Conservation (phyloP, 1,140 invertebrate species). For the Cotesia chilonis region DNA sequence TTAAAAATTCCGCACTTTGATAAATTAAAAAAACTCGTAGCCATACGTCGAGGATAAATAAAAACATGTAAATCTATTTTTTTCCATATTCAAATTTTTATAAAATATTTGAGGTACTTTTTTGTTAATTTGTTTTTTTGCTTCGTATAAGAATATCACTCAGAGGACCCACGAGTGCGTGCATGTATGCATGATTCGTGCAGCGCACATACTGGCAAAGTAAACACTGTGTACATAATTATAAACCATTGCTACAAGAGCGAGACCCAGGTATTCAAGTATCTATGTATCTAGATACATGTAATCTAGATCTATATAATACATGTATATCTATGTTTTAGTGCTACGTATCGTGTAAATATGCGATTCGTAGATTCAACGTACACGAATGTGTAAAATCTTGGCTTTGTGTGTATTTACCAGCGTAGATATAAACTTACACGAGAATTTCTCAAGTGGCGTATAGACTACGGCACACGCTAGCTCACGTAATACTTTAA, state of each 20-base stretch:
- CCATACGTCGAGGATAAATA: too few species aligned
- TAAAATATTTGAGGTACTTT: neutral
- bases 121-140: neutral
- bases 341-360: slow-evolving; percentile 10
- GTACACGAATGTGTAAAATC: neutral
- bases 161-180: neutral
- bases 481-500: slow-evolving; percentile 42
- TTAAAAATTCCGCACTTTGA: too few species aligned
- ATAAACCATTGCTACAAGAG: neutral
- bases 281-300: too few species aligned
- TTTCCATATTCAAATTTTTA: too few species aligned
- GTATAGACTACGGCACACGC: neutral
- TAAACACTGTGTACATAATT: neutral
- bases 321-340: neutral
- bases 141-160: neutral
- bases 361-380: slow-evolving; percentile 11
- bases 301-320: too few species aligned
- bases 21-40: too few species aligned
- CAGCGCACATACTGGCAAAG: slow-evolving; percentile 1
- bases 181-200: slow-evolving; percentile 9
- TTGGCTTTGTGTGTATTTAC: too few species aligned
- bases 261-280: too few species aligned
- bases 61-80: neutral
- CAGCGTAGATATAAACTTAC: neutral
- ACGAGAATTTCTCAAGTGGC: neutral